Percentiles rank a stretch among this genome's conserved stretches.
phyloP scores from a whole-genome alignment of 2,113 vertebrate genomes.

The Trochalopteron elliotii region DNA sequence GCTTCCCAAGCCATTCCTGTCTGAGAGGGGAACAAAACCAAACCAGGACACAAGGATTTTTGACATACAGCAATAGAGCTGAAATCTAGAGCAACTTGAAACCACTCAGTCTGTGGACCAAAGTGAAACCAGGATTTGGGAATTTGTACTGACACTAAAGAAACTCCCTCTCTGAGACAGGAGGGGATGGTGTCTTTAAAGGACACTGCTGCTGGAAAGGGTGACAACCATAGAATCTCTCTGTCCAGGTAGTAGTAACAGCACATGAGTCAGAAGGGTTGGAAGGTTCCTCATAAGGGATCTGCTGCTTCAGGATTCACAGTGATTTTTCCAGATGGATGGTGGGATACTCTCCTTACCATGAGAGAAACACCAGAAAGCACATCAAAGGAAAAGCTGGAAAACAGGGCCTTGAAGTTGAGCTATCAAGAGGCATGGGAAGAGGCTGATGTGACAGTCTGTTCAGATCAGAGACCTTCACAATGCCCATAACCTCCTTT shows the following conservation, averaged over 20 bases:
- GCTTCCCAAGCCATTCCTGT: not conserved
- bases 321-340: not conserved
- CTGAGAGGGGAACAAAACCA: not conserved
- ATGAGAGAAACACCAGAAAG: not conserved
- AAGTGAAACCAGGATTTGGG: not conserved
- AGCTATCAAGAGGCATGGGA: not conserved
- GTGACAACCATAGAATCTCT: not conserved
- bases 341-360: not conserved
- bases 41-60: not conserved
- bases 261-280: rapidly evolving
- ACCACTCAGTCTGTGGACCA: not conserved
- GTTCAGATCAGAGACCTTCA: not conserved
- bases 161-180: not conserved
- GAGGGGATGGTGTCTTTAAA: not conserved
- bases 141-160: not conserved
- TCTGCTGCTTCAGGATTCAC: not conserved
- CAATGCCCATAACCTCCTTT: not conserved
- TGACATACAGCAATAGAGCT: not conserved
- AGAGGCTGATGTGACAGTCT: not conserved
- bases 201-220: not conserved
- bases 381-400: not conserved
- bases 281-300: not conserved
- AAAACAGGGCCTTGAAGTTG: not conserved
- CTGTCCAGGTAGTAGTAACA: not conserved
- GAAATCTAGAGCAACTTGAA: not conserved